A percentile compares a stretch with the other conserved stretches of the same genome.
Conservation (phyloP, 2,797 vertebrate species). For the Prunella strophiata region DNA sequence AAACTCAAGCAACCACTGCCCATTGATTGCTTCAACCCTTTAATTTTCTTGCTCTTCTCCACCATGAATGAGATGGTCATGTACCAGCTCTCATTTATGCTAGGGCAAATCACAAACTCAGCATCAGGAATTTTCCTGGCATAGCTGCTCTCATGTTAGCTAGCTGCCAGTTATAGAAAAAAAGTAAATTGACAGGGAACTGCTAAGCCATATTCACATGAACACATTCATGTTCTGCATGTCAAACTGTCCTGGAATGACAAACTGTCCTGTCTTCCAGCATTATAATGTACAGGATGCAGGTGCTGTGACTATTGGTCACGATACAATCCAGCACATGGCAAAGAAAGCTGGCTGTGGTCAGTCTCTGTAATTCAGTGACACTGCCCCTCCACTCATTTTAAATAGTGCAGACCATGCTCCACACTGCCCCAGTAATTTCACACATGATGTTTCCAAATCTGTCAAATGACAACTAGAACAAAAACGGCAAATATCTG, state of each 20-base stretch:
- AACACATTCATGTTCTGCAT: not conserved
- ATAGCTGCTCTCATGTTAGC: not conserved
- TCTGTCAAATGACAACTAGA: not conserved
- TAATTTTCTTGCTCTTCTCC: not conserved
- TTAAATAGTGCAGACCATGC: not conserved
- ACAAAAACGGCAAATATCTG: not conserved
- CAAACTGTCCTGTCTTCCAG: not conserved
- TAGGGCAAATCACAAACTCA: not conserved
- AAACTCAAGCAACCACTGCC: not conserved
- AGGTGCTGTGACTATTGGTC: rapidly evolving
- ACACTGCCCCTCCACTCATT: not conserved
- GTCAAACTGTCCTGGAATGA: not conserved
- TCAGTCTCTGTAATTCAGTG: not conserved
- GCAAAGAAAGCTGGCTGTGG: rapidly evolving
- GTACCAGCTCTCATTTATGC: not conserved
- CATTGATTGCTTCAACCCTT: not conserved
- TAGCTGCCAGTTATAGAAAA: not conserved
- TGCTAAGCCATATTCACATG: not conserved
- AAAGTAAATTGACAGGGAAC: not conserved
- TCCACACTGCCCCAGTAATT: not conserved
- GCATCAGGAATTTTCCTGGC: not conserved
- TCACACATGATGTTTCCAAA: not conserved
- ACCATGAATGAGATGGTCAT: not conserved
- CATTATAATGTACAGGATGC: rapidly evolving
- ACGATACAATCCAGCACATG: rapidly evolving